These are phyloP conservation scores for Arvicanthis niloticus DNA, from an alignment of 2,113 vertebrate species.

Conservation along the genomic window DNA sequence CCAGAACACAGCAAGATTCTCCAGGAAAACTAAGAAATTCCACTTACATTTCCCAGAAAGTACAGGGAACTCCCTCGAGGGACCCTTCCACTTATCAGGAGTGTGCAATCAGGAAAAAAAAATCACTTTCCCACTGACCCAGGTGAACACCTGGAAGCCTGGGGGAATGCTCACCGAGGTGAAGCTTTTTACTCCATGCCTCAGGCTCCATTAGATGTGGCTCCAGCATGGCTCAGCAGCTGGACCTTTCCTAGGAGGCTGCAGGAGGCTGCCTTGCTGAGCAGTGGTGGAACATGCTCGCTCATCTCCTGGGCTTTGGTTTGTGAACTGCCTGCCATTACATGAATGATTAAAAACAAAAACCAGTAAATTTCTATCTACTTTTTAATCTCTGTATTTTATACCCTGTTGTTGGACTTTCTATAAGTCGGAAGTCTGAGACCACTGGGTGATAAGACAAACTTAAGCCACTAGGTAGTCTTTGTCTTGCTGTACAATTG, in stretches of 20 bases:
- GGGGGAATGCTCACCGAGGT: not conserved
- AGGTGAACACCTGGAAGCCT: not conserved
- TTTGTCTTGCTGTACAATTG: not conserved
- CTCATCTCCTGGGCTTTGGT: not conserved
- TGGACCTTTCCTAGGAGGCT: not conserved
- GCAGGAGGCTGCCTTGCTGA: rapidly evolving
- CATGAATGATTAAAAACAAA: not conserved
- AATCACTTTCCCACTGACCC: not conserved
- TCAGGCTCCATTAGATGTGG: not conserved
- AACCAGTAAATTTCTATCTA: not conserved
- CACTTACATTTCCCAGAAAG: not conserved
- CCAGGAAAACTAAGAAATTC: conserved; percentile 35
- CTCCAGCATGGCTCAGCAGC: not conserved
- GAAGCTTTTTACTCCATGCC: not conserved
- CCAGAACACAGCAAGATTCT: conserved; percentile 39
- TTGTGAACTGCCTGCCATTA: not conserved
- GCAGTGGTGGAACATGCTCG: rapidly evolving
- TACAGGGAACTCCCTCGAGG: not conserved
- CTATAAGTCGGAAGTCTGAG: not conserved
- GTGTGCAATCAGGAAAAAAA: not conserved
- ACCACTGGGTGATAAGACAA: not conserved
- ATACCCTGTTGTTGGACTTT: not conserved
- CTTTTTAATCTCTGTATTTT: not conserved
- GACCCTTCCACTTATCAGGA: not conserved
- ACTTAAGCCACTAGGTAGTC: not conserved